These are phyloP conservation scores for Furcula furcula DNA, from an alignment of 2,888 invertebrate species.

Conservation along the genomic window DNA sequence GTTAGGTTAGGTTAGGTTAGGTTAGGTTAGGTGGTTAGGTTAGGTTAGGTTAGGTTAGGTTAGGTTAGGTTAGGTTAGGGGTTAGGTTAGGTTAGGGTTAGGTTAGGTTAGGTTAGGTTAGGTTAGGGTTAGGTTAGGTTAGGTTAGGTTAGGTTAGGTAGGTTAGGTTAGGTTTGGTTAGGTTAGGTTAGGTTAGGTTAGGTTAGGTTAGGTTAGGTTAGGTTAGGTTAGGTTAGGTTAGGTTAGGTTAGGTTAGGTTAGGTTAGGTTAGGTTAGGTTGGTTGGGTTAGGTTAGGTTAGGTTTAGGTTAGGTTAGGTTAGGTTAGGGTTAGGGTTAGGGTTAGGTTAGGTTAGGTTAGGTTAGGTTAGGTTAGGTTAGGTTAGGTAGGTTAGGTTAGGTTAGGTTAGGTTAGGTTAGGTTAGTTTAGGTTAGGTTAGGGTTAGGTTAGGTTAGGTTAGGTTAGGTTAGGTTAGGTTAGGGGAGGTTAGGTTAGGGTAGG, in stretches of 20 bases:
- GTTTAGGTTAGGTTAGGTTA: slow-evolving; percentile 10
- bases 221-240: slow-evolving; percentile 11
- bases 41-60: slow-evolving; percentile 16
- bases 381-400: slow-evolving; percentile 12
- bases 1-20: slow-evolving; percentile 14
- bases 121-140: slow-evolving; percentile 12
- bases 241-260: slow-evolving; percentile 14
- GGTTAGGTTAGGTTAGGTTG: slow-evolving; percentile 13
- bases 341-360: slow-evolving; percentile 10
- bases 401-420: slow-evolving; percentile 5
- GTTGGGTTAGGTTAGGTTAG: slow-evolving; percentile 7
- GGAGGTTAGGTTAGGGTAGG: slow-evolving; percentile 1
- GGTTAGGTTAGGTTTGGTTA: slow-evolving; percentile 16
- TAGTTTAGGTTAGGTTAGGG: slow-evolving; percentile 3
- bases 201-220: slow-evolving; percentile 17
- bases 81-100: slow-evolving; percentile 6
- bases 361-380: slow-evolving; percentile 11
- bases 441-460: slow-evolving; percentile 9
- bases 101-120: slow-evolving; percentile 16
- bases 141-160: slow-evolving; percentile 13
- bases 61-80: slow-evolving; percentile 14
- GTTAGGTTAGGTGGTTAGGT: slow-evolving; percentile 12
- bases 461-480: slow-evolving; percentile 7
- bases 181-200: slow-evolving; percentile 15
- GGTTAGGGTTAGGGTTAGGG: no score